Conservation (phyloP, 2,797 vertebrate genomes). For the Argentina silus region DNA sequence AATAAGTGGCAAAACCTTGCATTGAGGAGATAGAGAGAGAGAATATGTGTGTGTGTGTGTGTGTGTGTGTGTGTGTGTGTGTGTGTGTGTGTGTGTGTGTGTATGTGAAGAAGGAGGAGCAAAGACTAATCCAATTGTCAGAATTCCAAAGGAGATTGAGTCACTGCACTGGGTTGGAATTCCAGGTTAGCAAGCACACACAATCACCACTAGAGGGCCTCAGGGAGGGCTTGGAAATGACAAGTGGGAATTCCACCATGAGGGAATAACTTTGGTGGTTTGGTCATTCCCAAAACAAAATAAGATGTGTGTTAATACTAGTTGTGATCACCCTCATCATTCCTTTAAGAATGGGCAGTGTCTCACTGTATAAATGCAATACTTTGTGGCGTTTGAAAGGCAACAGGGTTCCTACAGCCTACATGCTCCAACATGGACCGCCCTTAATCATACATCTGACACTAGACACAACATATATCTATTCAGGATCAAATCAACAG, state of each 20-base stretch:
- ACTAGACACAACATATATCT: no score
- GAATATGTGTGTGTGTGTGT: neutral
- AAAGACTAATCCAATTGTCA: constrained; percentile 8
- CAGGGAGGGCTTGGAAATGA: neutral
- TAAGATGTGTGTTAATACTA: no score
- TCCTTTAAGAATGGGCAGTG: no score
- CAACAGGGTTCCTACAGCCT: no score
- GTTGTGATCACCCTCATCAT: no score
- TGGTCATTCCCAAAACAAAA: no score
- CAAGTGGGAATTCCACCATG: neutral
- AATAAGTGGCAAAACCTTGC: neutral
- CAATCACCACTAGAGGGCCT: constrained; percentile 1
- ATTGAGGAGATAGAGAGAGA: neutral
- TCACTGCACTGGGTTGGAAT: neutral
- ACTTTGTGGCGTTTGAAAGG: neutral
- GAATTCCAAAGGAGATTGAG: constrained; percentile 8
- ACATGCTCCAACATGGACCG: no score
- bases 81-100: neutral
- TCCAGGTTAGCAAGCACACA: neutral
- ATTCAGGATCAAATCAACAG: no score
- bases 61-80: neutral
- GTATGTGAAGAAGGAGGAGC: neutral
- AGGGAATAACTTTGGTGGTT: neutral
- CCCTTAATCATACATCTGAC: no score
- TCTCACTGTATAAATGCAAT: no score